Evolutionary conservation across 2,888 invertebrate genomes (phyloP).

Genomic region (Mesochorus sp.): DNA sequence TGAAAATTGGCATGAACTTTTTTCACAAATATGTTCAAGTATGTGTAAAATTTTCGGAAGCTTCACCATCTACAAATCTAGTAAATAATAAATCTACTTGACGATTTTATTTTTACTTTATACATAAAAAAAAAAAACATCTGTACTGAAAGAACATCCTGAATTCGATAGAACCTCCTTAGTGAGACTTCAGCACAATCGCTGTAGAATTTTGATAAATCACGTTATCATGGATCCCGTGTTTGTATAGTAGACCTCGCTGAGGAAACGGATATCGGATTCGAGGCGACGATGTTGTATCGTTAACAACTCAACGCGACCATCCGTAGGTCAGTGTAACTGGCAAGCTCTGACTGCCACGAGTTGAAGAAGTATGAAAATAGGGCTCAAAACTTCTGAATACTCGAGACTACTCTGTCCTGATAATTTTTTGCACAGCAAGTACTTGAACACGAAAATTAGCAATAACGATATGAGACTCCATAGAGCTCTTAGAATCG

Average conservation of each 20-base stretch:
- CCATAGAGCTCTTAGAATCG: conserved; percentile 92
- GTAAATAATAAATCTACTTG: no score
- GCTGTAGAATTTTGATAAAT: background rate
- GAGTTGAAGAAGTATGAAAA: conserved; percentile 94
- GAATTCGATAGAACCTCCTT: no score
- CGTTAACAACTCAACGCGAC: conserved; percentile 55
- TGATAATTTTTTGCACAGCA: conserved; percentile 93
- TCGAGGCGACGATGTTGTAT: conserved; percentile 55
- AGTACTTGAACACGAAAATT: conserved; percentile 94
- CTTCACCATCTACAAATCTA: no score
- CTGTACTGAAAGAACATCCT: no score
- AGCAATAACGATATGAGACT: conserved; percentile 92
- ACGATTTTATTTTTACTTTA: no score
- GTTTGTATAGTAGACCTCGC: no score
- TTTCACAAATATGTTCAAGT: no score
- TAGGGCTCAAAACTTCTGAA: conserved; percentile 95
- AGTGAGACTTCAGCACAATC: no score
- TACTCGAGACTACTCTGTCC: conserved; percentile 92
- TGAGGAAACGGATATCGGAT: conserved; percentile 59
- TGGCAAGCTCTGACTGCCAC: conserved; percentile 97
- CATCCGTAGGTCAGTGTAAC: conserved; percentile 83
- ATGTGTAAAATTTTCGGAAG: no score
- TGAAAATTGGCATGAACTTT: no score
- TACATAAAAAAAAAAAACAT: no score
- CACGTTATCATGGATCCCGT: conserved; percentile 51